phyloP scores from a whole-genome alignment of 2,113 vertebrate species.

The Phalacrocorax brasilianus region DNA sequence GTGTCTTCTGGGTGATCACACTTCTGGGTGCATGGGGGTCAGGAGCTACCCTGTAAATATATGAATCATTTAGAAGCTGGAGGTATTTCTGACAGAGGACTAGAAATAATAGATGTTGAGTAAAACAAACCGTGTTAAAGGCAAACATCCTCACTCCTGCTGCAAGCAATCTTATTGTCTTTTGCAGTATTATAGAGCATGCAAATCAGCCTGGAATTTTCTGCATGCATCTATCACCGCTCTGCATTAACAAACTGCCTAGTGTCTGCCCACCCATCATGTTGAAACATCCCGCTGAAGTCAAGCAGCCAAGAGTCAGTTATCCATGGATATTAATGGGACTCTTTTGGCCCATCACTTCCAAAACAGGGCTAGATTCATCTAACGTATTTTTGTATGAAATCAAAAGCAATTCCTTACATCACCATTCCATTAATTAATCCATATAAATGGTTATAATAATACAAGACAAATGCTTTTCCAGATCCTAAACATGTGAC shows the following conservation, averaged over 20 bases:
- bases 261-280: background rate
- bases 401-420: background rate
- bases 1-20: background rate
- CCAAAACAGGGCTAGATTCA: background rate
- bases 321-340: background rate
- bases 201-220: background rate
- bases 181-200: background rate
- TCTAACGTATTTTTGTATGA: background rate
- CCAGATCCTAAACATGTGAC: slow-evolving; percentile 7
- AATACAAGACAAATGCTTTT: slow-evolving; percentile 26
- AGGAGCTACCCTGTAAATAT: background rate
- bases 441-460: background rate
- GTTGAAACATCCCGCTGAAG: background rate
- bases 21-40: background rate
- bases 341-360: background rate
- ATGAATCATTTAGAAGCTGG: background rate
- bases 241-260: background rate
- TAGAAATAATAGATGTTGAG: background rate
- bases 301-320: background rate
- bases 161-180: background rate
- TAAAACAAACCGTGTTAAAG: background rate
- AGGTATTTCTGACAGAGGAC: background rate
- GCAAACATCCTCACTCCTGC: background rate
- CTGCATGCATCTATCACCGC: background rate
- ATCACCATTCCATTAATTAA: slow-evolving; percentile 17